phyloP scores from a whole-genome alignment of 2,888 invertebrate genomes.

The Leptopilina drosophilae region DNA sequence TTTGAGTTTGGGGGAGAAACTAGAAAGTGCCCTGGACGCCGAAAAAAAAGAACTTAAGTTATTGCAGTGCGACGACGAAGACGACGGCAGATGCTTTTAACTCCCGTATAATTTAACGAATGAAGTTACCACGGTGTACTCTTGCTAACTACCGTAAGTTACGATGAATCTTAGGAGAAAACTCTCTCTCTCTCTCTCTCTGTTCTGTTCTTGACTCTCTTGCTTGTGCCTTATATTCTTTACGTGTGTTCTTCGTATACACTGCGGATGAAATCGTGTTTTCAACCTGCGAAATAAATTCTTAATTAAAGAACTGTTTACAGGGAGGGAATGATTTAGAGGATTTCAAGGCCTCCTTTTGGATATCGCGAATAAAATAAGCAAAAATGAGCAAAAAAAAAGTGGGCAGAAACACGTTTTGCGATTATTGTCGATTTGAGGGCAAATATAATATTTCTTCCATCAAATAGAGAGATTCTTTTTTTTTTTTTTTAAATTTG shows the following conservation, averaged over 20 bases:
- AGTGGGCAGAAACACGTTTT: slow-evolving; percentile 16
- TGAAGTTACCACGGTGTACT: slow-evolving; percentile 65
- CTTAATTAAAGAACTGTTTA: slow-evolving; percentile 39
- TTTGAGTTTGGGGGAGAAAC: not conserved
- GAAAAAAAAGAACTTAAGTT: slow-evolving; percentile 16
- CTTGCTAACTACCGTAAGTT: slow-evolving; percentile 61
- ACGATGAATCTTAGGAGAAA: slow-evolving; percentile 56
- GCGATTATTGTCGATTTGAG: slow-evolving; percentile 27
- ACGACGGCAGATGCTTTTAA: slow-evolving; percentile 66
- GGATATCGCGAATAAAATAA: slow-evolving; percentile 32
- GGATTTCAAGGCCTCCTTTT: slow-evolving; percentile 15
- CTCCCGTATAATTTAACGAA: slow-evolving; percentile 69
- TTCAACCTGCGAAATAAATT: slow-evolving; percentile 35
- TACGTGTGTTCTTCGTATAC: too few species aligned
- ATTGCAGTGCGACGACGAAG: slow-evolving; percentile 41
- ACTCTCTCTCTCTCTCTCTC: slow-evolving; percentile 46
- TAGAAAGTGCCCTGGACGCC: slow-evolving; percentile 28
- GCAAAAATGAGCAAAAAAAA: not conserved
- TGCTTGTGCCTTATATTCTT: too few species aligned
- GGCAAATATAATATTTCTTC: slow-evolving; percentile 14
- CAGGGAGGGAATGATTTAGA: slow-evolving; percentile 30
- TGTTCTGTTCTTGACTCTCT: slow-evolving; percentile 22
- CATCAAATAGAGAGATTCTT: slow-evolving; percentile 29
- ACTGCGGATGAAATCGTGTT: not conserved
- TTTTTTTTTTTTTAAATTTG: not conserved